Evolutionary conservation across 2,113 vertebrate genomes (phyloP).

Genomic region (Phalacrocorax brasilianus): DNA sequence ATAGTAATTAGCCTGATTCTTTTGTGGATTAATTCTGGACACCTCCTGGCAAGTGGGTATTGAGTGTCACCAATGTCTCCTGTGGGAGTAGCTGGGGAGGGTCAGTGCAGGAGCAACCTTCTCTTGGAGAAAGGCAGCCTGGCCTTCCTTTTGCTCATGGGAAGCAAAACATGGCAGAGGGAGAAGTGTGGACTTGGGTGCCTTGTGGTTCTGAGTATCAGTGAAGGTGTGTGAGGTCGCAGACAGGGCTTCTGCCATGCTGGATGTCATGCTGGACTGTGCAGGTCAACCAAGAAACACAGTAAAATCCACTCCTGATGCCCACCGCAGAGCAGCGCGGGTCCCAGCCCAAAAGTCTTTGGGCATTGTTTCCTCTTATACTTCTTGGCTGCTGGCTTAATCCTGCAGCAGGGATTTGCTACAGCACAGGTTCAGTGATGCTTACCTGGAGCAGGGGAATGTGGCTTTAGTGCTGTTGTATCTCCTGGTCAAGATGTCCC

Average conservation of each 20-base stretch:
- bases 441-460: not conserved
- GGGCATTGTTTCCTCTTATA: not conserved
- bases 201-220: not conserved
- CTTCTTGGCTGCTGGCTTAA: not conserved
- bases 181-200: rapidly evolving
- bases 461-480: not conserved
- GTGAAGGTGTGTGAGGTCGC: rapidly evolving
- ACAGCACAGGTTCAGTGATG: not conserved
- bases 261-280: not conserved
- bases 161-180: not conserved
- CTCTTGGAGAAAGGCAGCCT: not conserved
- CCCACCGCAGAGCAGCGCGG: not conserved
- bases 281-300: not conserved
- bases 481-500: not conserved
- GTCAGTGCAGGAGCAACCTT: not conserved
- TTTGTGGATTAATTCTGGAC: not conserved
- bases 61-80: not conserved
- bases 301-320: not conserved
- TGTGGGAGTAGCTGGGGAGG: not conserved
- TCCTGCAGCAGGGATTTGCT: not conserved
- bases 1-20: not conserved
- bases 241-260: not conserved
- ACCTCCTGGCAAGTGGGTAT: not conserved
- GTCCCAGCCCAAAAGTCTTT: not conserved
- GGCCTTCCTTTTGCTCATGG: not conserved